Conservation (phyloP, 2,797 vertebrate species). For the Lepilemur septentrionalis region DNA sequence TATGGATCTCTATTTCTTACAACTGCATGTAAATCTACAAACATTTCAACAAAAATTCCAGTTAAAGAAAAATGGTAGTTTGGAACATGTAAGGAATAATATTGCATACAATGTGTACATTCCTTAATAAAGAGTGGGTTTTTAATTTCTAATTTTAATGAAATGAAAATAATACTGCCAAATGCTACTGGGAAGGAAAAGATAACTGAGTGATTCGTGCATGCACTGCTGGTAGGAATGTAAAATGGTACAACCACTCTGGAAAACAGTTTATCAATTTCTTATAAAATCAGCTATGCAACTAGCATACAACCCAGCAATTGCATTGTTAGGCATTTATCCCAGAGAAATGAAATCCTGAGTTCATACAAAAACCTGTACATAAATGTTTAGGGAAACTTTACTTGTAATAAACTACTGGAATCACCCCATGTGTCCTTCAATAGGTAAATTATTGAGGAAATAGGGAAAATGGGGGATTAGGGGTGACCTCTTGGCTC, state of each 20-base stretch:
- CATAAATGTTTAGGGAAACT: background rate
- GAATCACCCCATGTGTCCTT: background rate
- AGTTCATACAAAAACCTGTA: background rate
- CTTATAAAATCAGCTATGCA: background rate
- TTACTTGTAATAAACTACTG: background rate
- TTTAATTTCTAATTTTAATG: background rate
- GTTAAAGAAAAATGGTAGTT: background rate
- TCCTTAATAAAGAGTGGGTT: background rate
- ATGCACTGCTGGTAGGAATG: background rate
- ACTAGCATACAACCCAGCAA: background rate
- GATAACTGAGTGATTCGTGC: background rate
- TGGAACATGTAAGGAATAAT: background rate
- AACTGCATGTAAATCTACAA: background rate
- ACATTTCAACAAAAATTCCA: background rate
- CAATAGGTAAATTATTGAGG: background rate
- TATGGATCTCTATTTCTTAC: background rate
- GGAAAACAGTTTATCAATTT: background rate
- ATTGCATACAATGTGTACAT: background rate
- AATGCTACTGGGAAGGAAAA: background rate
- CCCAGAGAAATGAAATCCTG: background rate
- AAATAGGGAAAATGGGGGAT: too few species aligned
- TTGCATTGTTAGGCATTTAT: background rate
- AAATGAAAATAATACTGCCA: background rate
- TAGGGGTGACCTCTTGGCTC: too few species aligned
- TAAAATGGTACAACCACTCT: too few species aligned